phyloP scores from a whole-genome alignment of 2,888 invertebrate genomes.

The Leptothorax acervorum region DNA sequence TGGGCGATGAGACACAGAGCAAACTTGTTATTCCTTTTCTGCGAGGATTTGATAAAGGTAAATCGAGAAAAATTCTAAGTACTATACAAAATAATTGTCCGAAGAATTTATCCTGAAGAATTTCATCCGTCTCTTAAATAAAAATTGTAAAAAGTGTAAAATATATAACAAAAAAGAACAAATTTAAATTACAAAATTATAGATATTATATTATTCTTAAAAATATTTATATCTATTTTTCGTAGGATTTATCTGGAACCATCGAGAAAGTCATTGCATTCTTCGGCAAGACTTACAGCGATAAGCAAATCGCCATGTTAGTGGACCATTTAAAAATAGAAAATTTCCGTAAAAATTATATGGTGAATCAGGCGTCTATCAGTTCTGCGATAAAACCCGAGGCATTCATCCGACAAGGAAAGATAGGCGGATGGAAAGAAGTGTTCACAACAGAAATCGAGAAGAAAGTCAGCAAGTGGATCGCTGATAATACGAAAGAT shows the following conservation, averaged over 20 bases:
- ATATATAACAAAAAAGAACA: too few relatives aligned
- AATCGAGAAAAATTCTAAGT: slow-evolving; percentile 41
- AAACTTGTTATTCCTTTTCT: slow-evolving; percentile 91
- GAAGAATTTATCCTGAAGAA: too few relatives aligned
- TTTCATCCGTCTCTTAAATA: too few relatives aligned
- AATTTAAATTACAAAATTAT: too few relatives aligned
- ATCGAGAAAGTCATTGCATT: slow-evolving; percentile 88
- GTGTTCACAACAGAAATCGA: slow-evolving; percentile 90
- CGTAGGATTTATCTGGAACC: slow-evolving; percentile 87
- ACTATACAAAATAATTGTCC: too few relatives aligned
- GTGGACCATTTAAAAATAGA: slow-evolving; percentile 92
- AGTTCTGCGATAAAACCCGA: slow-evolving; percentile 87
- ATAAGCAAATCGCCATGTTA: slow-evolving; percentile 88
- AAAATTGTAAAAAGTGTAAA: too few relatives aligned
- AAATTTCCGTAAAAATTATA: slow-evolving; percentile 93
- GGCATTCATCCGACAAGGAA: slow-evolving; percentile 90
- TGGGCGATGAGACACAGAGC: slow-evolving; percentile 89
- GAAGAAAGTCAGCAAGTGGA: slow-evolving; percentile 90
- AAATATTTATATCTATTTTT: slow-evolving; percentile 47
- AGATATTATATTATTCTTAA: too few relatives aligned
- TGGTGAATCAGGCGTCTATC: slow-evolving; percentile 89
- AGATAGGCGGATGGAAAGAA: slow-evolving; percentile 90
- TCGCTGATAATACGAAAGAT: slow-evolving; percentile 88
- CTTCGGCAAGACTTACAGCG: slow-evolving; percentile 87
- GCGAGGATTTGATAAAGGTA: slow-evolving; percentile 91